Base-by-base conservation (phyloP, 1,140 invertebrate genomes). In the Centruroides sculpturatus region DNA sequence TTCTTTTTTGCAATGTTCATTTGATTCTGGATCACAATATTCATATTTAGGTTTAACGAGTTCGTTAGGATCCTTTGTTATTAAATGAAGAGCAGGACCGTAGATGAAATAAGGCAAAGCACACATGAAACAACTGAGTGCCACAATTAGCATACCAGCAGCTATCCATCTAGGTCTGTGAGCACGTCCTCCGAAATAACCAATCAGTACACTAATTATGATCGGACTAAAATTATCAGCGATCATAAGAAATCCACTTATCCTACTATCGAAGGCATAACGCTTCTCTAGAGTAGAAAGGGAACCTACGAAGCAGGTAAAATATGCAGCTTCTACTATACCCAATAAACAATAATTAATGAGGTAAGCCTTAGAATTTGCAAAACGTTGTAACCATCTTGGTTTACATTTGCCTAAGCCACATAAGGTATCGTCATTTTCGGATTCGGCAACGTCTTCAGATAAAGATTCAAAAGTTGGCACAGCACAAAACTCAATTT, bases 181-280 rank as follows among this genome's bases (percentile, higher is more conserved):
- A 35, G 82, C 78, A 68, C 77, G 75, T 54, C 77, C 77, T 7
- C 59, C 63, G 61, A 47, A 64, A 49, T 61, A 61, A n/a, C 63
- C 59, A 51, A 64, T 23, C 11, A 64, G 48, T 11, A 61, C 7
- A 47, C 59, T 46, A 34, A 60, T 60, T n/a, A 64, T 10, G 11
- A 35, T 51, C 23, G 59, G 59, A 36, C 59, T 61, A 1, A 64
- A 11, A 54, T 64, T 64, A 54, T 64, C 63, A 5, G 63, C 59
- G 36, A 64, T 61, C 35, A 70, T 35, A 23, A 70, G 64, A 23
- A 68, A 70, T 82, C 83, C 84, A 58, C 83, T 84, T 46, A 82
- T 84, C 71, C 81, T 80, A 9, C 83, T 85, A 1, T 84, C 83
- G 68, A 88, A 86, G 68, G 84, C 86, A 69, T 85, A 89, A 63